Percentiles rank a stretch among this genome's conserved stretches.
phyloP scores from a whole-genome alignment of 2,888 invertebrate genomes.

The Chirona hameri region DNA sequence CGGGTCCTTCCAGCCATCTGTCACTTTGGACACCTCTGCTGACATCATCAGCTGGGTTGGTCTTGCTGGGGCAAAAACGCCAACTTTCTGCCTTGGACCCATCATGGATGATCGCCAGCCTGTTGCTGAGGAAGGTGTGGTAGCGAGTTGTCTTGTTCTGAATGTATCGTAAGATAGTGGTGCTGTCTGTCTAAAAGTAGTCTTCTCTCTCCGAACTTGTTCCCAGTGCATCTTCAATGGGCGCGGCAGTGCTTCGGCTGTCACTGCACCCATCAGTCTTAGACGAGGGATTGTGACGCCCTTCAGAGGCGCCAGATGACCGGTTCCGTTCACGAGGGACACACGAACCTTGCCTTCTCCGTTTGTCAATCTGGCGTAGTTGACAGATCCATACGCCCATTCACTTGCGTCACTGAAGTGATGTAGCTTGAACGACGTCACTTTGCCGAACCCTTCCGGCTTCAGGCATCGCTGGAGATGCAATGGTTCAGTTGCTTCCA shows the following conservation, averaged over 20 bases:
- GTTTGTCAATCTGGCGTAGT: neutral
- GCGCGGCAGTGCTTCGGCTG: too few species aligned
- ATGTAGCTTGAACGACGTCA: neutral
- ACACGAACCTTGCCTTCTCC: neutral
- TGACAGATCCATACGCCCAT: neutral
- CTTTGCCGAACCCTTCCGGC: neutral
- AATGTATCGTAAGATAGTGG: neutral
- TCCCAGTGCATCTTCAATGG: neutral
- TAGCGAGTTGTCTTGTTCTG: neutral
- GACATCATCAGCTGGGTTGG: neutral
- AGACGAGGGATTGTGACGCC: neutral
- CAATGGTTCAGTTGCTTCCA: neutral
- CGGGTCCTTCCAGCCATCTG: neutral
- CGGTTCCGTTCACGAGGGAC: neutral
- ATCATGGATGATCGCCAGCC: neutral
- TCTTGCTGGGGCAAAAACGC: neutral
- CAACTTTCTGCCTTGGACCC: neutral
- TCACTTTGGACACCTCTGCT: neutral
- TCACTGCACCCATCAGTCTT: neutral
- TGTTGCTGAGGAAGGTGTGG: neutral
- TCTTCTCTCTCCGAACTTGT: neutral
- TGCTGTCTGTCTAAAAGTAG: neutral
- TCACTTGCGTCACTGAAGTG: neutral
- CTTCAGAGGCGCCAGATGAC: neutral
- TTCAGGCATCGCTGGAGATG: neutral